Evolutionary conservation across 1,140 invertebrate species (phyloP).

Genomic region (Metaphire vulgaris): DNA sequence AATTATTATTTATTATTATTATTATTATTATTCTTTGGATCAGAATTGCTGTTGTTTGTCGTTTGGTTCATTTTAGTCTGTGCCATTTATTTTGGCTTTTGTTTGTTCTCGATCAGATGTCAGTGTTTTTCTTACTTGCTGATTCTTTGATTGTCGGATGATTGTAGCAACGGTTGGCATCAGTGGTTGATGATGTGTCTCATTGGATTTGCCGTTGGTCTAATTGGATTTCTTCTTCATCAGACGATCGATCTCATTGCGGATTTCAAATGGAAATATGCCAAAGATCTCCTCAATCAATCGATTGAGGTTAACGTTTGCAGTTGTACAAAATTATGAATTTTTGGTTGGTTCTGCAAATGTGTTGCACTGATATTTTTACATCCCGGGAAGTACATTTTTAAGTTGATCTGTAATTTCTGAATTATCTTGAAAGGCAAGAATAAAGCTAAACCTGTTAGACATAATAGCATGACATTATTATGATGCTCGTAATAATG

Average conservation of each 20-base stretch:
- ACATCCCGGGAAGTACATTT: neutral
- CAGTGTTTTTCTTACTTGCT: no score
- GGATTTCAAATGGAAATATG: slow-evolving; percentile 47
- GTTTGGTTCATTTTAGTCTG: no score
- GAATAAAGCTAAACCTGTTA: neutral
- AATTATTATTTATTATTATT: no score
- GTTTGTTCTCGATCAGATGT: no score
- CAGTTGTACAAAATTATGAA: neutral
- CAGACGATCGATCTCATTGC: slow-evolving; percentile 50
- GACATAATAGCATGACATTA: neutral
- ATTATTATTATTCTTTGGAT: no score
- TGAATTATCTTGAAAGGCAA: neutral
- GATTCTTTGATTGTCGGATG: no score
- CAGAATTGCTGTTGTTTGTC: no score
- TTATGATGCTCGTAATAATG: no score
- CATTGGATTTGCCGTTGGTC: slow-evolving; percentile 50
- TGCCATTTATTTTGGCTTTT: no score
- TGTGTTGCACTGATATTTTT: neutral
- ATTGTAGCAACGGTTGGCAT: slow-evolving; percentile 38
- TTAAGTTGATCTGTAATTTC: neutral
- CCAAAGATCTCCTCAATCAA: slow-evolving; percentile 22
- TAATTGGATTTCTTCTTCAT: slow-evolving; percentile 51
- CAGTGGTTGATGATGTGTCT: slow-evolving; percentile 52
- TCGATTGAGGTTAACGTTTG: neutral
- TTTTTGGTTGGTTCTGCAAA: neutral